Percentiles rank a stretch among this genome's conserved stretches.
phyloP scores from a whole-genome alignment of 2,797 vertebrate species.

The Poecilia gillii region DNA sequence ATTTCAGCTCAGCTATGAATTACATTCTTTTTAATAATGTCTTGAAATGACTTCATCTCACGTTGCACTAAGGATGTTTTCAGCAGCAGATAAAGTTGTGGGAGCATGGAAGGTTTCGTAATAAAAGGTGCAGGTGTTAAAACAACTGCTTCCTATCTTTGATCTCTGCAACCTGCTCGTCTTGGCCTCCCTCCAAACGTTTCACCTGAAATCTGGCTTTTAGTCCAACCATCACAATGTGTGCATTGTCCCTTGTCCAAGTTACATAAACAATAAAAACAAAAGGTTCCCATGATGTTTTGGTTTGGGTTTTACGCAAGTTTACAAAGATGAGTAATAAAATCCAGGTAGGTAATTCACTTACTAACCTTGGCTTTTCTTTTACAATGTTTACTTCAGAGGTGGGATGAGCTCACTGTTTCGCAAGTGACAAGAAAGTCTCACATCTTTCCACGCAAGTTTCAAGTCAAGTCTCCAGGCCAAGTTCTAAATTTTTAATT shows the following conservation, averaged over 20 bases:
- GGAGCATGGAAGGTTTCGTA: not conserved
- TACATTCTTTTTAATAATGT: slow-evolving; percentile 6
- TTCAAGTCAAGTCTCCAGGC: not conserved
- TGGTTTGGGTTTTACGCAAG: not conserved
- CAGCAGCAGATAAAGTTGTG: not conserved
- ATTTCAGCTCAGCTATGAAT: slow-evolving; percentile 8
- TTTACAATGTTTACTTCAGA: not conserved
- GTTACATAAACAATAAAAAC: not conserved
- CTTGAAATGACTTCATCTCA: not conserved
- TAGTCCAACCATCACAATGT: not conserved
- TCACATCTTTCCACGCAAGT: not conserved
- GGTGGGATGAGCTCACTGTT: not conserved
- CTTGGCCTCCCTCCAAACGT: not conserved
- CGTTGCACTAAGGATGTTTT: not conserved
- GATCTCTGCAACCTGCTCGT: not conserved
- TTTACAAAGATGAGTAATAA: not conserved
- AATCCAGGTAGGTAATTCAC: not conserved
- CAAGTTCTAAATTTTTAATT: not conserved
- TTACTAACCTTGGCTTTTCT: not conserved
- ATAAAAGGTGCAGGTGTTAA: not conserved
- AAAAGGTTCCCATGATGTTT: not conserved
- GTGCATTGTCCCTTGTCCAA: not conserved
- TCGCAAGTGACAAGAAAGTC: not conserved
- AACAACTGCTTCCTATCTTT: slow-evolving; percentile 1
- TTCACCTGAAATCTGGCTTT: not conserved